These are phyloP conservation scores for Echeneis naucrates DNA, from an alignment of 2,797 vertebrate species.

Conservation along the genomic window DNA sequence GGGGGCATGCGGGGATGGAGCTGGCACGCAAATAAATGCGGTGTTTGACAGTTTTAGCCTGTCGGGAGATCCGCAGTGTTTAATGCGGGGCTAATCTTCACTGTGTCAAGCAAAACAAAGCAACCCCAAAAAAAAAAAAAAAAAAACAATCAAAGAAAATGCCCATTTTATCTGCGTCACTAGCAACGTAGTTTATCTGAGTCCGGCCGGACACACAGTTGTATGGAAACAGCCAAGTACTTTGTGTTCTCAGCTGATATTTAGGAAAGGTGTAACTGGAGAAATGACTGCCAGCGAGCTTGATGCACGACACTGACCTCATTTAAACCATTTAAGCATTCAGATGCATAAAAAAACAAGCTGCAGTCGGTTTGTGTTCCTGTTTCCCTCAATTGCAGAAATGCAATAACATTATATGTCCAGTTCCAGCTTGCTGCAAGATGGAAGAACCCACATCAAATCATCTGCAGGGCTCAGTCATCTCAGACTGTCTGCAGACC, in stretches of 20 bases:
- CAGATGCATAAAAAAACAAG: neutral
- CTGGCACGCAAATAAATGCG: conserved; percentile 29
- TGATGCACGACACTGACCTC: neutral
- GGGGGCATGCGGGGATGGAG: conserved; percentile 63
- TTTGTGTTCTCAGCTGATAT: conserved; percentile 38
- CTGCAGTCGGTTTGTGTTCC: neutral
- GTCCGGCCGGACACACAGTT: conserved; percentile 51
- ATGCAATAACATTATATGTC: neutral
- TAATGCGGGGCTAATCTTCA: conserved; percentile 4
- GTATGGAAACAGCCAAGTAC: conserved; percentile 57
- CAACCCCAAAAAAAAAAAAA: too few species aligned
- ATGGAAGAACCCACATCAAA: neutral
- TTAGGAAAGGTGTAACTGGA: neutral
- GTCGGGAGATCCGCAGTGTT: neutral
- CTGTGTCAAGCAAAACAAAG: too few species aligned
- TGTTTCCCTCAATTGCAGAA: neutral
- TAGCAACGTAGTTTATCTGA: conserved; percentile 50
- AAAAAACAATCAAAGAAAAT: too few species aligned
- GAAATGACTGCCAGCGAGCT: neutral
- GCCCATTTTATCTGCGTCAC: conserved; percentile 77
- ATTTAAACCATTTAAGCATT: neutral
- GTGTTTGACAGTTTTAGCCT: neutral
- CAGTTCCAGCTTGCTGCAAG: too few species aligned
- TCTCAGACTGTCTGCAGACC: conserved; percentile 9
- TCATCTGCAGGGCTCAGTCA: neutral